phyloP scores from a whole-genome alignment of 2,888 invertebrate species.

The Ypsolopha sequella region DNA sequence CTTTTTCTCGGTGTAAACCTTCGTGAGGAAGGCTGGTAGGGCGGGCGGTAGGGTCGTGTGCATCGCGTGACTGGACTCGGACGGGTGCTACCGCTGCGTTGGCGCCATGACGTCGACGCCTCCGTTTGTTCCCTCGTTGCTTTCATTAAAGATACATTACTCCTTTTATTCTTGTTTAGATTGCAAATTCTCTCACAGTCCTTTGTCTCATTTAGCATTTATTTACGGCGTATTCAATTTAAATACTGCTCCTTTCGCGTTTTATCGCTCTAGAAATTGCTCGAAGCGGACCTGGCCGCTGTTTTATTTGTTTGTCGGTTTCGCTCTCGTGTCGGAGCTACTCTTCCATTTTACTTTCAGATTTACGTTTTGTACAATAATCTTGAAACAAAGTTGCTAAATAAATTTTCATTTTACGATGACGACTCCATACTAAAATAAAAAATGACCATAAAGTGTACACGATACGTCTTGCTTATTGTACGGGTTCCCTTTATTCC shows the following conservation, averaged over 20 bases:
- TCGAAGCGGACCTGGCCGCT: conserved; percentile 37
- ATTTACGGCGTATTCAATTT: conserved; percentile 65
- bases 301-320: conserved; percentile 56
- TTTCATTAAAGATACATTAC: conserved; percentile 60
- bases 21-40: neutral
- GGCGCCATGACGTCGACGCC: conserved; percentile 9
- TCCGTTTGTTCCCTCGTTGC: conserved; percentile 23
- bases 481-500: no score
- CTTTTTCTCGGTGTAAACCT: no score
- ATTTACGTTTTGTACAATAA: neutral
- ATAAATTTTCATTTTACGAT: neutral
- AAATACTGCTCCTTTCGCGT: conserved; percentile 57
- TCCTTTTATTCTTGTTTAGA: conserved; percentile 59
- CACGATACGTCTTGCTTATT: no score
- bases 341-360: neutral
- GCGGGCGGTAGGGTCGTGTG: neutral
- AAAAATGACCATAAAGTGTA: neutral
- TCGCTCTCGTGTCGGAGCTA: conserved; percentile 35
- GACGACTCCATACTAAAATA: neutral
- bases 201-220: conserved; percentile 66
- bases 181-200: conserved; percentile 54
- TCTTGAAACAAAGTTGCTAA: neutral
- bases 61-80: neutral
- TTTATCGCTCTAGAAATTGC: conserved; percentile 55
- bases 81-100: no score